phyloP scores from a whole-genome alignment of 2,797 vertebrate species.

The Otus scops region DNA sequence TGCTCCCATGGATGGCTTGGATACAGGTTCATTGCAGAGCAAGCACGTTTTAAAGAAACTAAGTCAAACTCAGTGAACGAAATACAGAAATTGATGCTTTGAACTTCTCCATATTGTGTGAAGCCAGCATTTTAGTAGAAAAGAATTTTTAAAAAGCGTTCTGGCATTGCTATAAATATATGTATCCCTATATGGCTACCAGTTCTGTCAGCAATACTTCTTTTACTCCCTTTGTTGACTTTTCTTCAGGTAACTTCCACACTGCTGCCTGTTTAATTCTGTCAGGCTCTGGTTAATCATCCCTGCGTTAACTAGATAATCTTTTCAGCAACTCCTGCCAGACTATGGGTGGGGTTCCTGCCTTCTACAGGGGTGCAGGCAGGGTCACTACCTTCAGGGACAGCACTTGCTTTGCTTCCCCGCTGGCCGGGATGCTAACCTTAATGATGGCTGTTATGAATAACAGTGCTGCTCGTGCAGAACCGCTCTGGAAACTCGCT shows the following conservation, averaged over 20 bases:
- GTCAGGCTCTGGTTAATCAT: background rate
- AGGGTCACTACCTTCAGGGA: background rate
- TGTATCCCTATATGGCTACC: too few relatives aligned
- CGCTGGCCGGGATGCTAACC: background rate
- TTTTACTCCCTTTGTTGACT: background rate
- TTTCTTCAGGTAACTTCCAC: background rate
- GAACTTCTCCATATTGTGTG: background rate
- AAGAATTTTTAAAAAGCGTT: background rate
- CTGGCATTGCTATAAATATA: fast-evolving
- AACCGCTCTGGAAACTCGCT: conserved; percentile 69
- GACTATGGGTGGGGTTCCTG: background rate
- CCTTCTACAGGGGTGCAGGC: background rate
- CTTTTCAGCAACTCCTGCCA: background rate
- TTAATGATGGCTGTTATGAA: background rate
- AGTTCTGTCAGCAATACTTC: background rate
- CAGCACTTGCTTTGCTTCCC: background rate
- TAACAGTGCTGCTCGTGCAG: background rate
- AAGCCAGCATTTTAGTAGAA: background rate
- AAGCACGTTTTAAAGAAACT: fast-evolving
- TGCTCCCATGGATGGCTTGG: background rate
- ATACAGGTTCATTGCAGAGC: background rate
- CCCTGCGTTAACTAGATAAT: background rate
- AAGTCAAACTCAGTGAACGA: background rate
- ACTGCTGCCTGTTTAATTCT: background rate
- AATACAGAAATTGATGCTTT: background rate